These are phyloP conservation scores for Lepidostoma basale DNA, from an alignment of 1,140 invertebrate species.

Conservation along the genomic window DNA sequence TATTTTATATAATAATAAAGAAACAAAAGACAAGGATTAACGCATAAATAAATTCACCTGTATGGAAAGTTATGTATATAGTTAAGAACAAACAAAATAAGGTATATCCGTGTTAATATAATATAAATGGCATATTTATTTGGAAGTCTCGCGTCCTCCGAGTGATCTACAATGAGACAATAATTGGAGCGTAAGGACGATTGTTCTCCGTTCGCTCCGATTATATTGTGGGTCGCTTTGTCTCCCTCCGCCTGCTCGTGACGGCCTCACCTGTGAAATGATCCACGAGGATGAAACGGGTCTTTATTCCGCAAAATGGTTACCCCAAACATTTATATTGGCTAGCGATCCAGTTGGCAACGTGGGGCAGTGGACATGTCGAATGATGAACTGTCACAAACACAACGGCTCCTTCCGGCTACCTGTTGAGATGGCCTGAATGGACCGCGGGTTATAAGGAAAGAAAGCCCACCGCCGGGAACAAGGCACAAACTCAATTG, in stretches of 20 bases:
- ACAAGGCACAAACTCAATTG: not conserved
- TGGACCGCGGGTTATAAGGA: too few relatives aligned
- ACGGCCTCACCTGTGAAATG: constrained; percentile 33
- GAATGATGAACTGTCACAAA: constrained; percentile 23
- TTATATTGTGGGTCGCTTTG: constrained; percentile 7
- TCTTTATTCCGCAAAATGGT: constrained; percentile 36
- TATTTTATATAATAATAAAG: too few relatives aligned
- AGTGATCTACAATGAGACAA: constrained; percentile 7
- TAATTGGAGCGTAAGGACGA: constrained; percentile 3
- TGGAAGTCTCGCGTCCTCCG: too few relatives aligned
- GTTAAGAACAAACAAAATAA: too few relatives aligned
- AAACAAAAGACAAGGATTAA: too few relatives aligned
- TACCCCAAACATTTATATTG: constrained; percentile 28
- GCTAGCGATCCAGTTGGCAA: constrained; percentile 11
- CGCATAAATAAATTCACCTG: too few relatives aligned
- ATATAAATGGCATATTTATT: too few relatives aligned
- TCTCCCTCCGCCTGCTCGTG: constrained; percentile 17
- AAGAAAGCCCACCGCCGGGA: not conserved
- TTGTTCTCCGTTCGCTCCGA: not conserved
- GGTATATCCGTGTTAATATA: too few relatives aligned
- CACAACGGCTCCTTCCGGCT: not conserved
- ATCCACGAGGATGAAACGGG: constrained; percentile 30
- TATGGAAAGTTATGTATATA: too few relatives aligned
- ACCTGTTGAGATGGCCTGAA: not conserved
- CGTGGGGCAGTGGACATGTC: constrained; percentile 14